phyloP scores from a whole-genome alignment of 2,797 vertebrate species.

The Sphaeramia orbicularis region DNA sequence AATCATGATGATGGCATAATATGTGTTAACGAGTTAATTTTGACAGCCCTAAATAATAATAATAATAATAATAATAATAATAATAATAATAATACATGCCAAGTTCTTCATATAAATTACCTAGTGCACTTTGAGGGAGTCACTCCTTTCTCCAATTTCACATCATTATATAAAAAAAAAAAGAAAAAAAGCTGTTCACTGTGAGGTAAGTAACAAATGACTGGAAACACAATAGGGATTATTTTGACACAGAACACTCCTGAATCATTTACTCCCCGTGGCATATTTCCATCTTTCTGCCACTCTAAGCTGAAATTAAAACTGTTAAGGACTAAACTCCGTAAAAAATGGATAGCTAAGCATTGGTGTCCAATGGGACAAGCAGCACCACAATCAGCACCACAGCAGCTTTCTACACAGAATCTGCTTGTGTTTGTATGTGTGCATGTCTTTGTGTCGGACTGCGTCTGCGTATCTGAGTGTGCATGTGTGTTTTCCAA shows the following conservation, averaged over 20 bases:
- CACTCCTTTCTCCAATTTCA: too few species aligned
- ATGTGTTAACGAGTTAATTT: too few species aligned
- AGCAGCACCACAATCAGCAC: constrained; percentile 64
- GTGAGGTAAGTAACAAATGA: constrained; percentile 61
- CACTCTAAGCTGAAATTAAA: constrained; percentile 81
- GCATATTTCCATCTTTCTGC: constrained; percentile 69
- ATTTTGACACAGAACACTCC: constrained; percentile 60
- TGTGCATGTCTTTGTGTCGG: constrained; percentile 49
- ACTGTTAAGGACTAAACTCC: constrained; percentile 80
- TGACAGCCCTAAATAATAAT: too few species aligned
- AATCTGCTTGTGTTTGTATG: constrained; percentile 38
- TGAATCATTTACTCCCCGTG: constrained; percentile 48
- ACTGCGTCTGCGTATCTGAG: constrained; percentile 59
- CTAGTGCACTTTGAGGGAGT: too few species aligned
- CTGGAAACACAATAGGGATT: constrained; percentile 61
- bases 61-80: too few species aligned
- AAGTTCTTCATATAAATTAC: too few species aligned
- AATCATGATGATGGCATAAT: too few species aligned
- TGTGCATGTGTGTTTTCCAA: constrained; percentile 53
- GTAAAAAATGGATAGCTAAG: constrained; percentile 83
- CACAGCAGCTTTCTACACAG: constrained; percentile 64
- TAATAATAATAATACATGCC: too few species aligned
- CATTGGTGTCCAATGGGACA: constrained; percentile 70
- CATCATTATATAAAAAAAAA: constrained; percentile 23
- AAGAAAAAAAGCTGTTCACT: constrained; percentile 42